A percentile compares a stretch with the other conserved stretches of the same genome.
phyloP scores from a whole-genome alignment of 2,797 vertebrate species.

The Heterohyrax brucei region DNA sequence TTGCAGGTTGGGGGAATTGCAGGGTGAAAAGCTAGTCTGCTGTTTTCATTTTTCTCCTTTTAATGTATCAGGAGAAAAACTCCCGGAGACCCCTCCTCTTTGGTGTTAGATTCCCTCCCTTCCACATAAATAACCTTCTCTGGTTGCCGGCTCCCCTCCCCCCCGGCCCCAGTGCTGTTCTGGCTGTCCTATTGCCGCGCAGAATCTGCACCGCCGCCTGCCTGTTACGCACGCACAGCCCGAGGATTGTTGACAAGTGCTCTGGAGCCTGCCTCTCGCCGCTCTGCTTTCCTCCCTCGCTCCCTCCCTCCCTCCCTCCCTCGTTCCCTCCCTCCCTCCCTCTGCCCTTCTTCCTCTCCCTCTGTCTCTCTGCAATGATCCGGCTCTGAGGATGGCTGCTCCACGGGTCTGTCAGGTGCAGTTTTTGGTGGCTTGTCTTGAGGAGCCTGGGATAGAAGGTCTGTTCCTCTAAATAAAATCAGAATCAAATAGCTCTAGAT shows the following conservation, averaged over 20 bases:
- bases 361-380: conserved; percentile 85
- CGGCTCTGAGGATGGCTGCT: conserved; percentile 87
- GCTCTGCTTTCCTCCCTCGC: conserved; percentile 60
- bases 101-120: conserved; percentile 79
- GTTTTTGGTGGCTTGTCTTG: conserved; percentile 81
- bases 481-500: conserved; percentile 84
- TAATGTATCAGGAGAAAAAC: conserved; percentile 62
- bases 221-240: conserved; percentile 84
- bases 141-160: conserved; percentile 75
- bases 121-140: conserved; percentile 86
- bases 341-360: conserved; percentile 81
- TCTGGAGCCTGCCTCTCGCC: conserved; percentile 80
- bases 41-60: conserved; percentile 58
- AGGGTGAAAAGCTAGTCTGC: conserved; percentile 43
- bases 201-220: conserved; percentile 81
- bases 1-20: conserved; percentile 74
- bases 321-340: conserved; percentile 65
- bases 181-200: conserved; percentile 79
- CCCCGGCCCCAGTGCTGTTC: conserved; percentile 66
- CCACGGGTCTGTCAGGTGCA: conserved; percentile 84
- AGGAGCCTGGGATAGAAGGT: conserved; percentile 81
- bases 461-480: conserved; percentile 81
- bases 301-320: conserved; percentile 49
- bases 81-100: conserved; percentile 77
- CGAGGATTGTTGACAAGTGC: conserved; percentile 86